These are phyloP conservation scores for Synanthedon vespiformis DNA, from an alignment of 2,888 invertebrate species.

Conservation along the genomic window DNA sequence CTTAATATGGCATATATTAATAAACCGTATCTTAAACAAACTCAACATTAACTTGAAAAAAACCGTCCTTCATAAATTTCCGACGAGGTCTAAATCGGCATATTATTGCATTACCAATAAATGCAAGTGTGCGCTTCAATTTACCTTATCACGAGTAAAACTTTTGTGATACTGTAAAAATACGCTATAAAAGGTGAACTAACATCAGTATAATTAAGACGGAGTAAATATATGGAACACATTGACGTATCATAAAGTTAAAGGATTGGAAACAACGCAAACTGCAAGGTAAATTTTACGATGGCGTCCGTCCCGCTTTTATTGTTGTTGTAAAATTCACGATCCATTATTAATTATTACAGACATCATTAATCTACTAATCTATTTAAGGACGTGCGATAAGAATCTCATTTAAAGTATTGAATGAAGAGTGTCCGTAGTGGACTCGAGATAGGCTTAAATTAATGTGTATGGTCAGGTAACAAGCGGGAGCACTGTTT, in stretches of 20 bases:
- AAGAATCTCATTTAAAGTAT: constrained; percentile 72
- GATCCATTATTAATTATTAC: constrained; percentile 71
- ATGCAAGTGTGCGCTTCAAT: background rate
- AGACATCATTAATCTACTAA: constrained; percentile 71
- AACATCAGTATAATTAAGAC: constrained; percentile 60
- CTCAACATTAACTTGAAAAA: too few relatives aligned
- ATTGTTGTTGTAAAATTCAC: constrained; percentile 70
- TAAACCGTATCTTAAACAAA: too few relatives aligned
- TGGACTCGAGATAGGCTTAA: constrained; percentile 68
- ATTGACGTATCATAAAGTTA: constrained; percentile 64
- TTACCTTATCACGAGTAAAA: constrained; percentile 4
- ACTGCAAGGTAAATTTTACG: constrained; percentile 63
- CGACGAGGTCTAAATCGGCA: too few relatives aligned
- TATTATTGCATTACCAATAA: background rate
- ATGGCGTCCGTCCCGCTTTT: constrained; percentile 59
- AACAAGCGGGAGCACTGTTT: constrained; percentile 6
- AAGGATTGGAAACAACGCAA: constrained; percentile 61
- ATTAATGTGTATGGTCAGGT: constrained; percentile 27
- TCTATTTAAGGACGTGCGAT: constrained; percentile 69
- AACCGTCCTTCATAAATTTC: too few relatives aligned
- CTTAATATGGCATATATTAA: too few relatives aligned
- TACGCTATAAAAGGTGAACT: constrained; percentile 50
- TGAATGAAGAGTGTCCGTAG: constrained; percentile 70
- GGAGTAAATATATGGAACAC: constrained; percentile 60
- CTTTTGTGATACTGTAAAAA: constrained; percentile 45